Percentiles rank a stretch among this genome's conserved stretches.
Evolutionary conservation across 2,888 invertebrate species (phyloP).

Genomic region (Sarcophaga rosellei): DNA sequence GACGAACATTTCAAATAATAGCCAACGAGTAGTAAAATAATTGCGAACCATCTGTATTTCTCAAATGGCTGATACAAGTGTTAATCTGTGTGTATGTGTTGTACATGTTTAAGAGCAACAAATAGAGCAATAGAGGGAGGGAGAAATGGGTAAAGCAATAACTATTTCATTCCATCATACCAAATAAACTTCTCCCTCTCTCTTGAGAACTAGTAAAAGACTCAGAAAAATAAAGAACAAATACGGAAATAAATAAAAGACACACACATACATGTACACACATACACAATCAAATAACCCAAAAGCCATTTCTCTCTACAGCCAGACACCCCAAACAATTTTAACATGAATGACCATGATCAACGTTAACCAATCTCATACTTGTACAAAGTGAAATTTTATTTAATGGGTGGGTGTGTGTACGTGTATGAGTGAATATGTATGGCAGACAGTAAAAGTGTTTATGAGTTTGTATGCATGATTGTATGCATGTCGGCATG

Average conservation of each 20-base stretch:
- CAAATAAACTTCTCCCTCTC: slow-evolving; percentile 50
- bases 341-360: slow-evolving; percentile 58
- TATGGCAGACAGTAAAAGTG: background rate
- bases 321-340: slow-evolving; percentile 11
- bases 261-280: background rate
- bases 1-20: slow-evolving; percentile 27
- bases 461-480: slow-evolving; percentile 11
- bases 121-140: background rate
- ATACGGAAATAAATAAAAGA: slow-evolving; percentile 38
- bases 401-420: slow-evolving; percentile 32
- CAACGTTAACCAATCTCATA: slow-evolving; percentile 48
- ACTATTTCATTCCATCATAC: slow-evolving; percentile 54
- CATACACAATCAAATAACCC: background rate
- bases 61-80: background rate
- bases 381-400: slow-evolving; percentile 30
- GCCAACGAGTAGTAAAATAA: slow-evolving; percentile 47
- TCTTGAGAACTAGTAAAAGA: slow-evolving; percentile 38
- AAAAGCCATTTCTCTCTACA: background rate
- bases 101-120: background rate
- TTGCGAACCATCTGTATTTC: slow-evolving; percentile 58
- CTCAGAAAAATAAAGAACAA: slow-evolving; percentile 11
- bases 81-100: background rate
- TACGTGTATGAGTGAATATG: slow-evolving; percentile 3
- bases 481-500: background rate
- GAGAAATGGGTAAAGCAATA: slow-evolving; percentile 6